Evolutionary conservation across 2,797 vertebrate species (phyloP).

Genomic region (Thalassophryne amazonica): DNA sequence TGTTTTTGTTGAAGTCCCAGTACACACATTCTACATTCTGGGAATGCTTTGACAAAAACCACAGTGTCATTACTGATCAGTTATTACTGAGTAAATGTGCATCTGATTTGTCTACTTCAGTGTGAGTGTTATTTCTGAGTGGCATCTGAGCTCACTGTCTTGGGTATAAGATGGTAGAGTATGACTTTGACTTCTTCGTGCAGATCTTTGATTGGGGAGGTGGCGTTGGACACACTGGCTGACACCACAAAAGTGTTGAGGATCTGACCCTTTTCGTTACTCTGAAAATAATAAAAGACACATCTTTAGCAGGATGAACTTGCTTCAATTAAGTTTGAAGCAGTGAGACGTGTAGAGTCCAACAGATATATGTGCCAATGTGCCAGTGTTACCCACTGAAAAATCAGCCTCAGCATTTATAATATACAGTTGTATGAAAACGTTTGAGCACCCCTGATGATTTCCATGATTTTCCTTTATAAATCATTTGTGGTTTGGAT

Average conservation of each 20-base stretch:
- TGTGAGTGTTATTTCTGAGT: not conserved
- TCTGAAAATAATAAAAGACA: slow-evolving; percentile 62
- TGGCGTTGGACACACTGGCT: slow-evolving; percentile 81
- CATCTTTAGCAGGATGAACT: no score
- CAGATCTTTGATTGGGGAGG: slow-evolving; percentile 74
- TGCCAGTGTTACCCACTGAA: no score
- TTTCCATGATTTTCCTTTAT: no score
- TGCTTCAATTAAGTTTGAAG: no score
- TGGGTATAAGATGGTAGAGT: slow-evolving; percentile 77
- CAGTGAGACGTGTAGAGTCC: no score
- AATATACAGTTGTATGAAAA: no score
- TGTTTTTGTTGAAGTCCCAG: slow-evolving; percentile 87
- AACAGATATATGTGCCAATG: no score
- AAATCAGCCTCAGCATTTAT: no score
- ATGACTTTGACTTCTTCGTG: slow-evolving; percentile 76
- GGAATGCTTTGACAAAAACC: slow-evolving; percentile 61
- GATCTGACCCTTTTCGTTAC: slow-evolving; percentile 11
- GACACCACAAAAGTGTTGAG: slow-evolving; percentile 87
- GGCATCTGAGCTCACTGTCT: slow-evolving; percentile 63
- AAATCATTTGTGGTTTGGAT: no score
- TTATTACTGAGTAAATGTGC: not conserved
- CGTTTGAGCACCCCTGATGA: no score
- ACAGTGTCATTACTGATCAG: no score
- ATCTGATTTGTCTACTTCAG: not conserved
- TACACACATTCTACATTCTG: slow-evolving; percentile 78